Evolutionary conservation across 2,113 vertebrate species (phyloP), one percentile per base, ranked within the genome.

Genomic region (Xenopus tropicalis): DNA sequence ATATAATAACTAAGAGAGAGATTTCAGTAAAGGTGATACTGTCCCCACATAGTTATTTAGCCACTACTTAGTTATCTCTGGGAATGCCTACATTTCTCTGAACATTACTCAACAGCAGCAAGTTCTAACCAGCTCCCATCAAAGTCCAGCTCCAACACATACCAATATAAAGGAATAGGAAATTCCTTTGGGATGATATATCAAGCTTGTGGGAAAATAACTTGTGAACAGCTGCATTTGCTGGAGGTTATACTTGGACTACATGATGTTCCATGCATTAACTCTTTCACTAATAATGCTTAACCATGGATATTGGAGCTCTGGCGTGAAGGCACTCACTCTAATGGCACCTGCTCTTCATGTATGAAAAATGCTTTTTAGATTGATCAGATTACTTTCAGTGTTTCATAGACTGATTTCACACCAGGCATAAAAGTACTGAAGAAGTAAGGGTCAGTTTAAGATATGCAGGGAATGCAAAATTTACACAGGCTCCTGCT

Each of bases 151-250:
- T 24, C 23, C 42, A 23, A 24, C 14, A 66, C 42, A 22, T 24
- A 22, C 19, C 19, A n/a, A 44, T 58, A 46, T 20, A 44, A 8
- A 37, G 29, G 71, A 23, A 54, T 37, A 22, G 54, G 48, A 54
- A 48, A 73, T 66, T 67, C 23, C 54, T 21, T 37, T 3, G 42
- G 54, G 22, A 67, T 66, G 71, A 66, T 67, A 74, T 74, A 67
- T 59, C 11, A 59, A 61, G 57, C 64, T 73, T 54, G 64, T 74
- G 64, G 64, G 71, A 73, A 74, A 57, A 21, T 19, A 13, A 12
- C 29, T 23, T 13, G 37, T 29, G 37, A 74, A 66, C 72, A 74
- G 72, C 54, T 74, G 54, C 48, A 58, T n/a, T 23, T 68, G 66
- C 14, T 24, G 22, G 20, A 25, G 66, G 22, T 29, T n/a, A 68